Evolutionary conservation across 2,113 vertebrate species (phyloP).

Genomic region (Pseudolaguvia tuberculata): DNA sequence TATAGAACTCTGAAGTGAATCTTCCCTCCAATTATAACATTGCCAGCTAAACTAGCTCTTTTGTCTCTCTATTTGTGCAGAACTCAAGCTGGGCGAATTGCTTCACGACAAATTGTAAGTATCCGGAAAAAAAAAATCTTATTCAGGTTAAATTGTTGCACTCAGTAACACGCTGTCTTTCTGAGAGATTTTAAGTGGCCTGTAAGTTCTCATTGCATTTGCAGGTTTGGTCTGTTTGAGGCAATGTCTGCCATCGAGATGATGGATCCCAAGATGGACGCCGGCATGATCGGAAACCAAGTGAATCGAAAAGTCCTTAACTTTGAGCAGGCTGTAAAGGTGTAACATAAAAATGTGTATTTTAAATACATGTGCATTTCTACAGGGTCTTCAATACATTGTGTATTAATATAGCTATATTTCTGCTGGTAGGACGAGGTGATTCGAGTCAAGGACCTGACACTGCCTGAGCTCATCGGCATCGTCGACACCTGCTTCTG

Average conservation of each 20-base stretch:
- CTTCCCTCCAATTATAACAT: not conserved
- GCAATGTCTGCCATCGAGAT: conserved; percentile 99
- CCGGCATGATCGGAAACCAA: conserved; percentile 98
- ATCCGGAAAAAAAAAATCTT: conserved; percentile 23
- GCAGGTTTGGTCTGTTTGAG: conserved; percentile 96
- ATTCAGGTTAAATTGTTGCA: no score
- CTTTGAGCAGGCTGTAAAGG: conserved; percentile 98
- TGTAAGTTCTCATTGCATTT: not conserved
- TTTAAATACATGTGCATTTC: not conserved
- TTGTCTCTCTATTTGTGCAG: conserved; percentile 66
- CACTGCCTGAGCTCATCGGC: conserved; percentile 88
- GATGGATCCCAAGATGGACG: conserved; percentile 99
- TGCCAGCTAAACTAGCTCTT: no score
- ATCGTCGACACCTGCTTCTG: conserved; percentile 98
- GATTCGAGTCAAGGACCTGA: conserved; percentile 92
- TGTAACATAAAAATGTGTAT: conserved; percentile 48
- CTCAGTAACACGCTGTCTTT: not conserved
- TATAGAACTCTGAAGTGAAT: not conserved
- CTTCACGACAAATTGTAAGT: conserved; percentile 99
- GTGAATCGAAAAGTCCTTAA: conserved; percentile 97
- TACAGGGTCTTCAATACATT: not conserved
- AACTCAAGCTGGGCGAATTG: conserved; percentile 92
- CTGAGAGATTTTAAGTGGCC: not conserved
- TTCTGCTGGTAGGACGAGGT: conserved; percentile 77
- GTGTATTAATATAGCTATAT: conserved; percentile 5